Evolutionary conservation across 2,797 vertebrate species (phyloP).

Genomic region (Sitta carolinensis): DNA sequence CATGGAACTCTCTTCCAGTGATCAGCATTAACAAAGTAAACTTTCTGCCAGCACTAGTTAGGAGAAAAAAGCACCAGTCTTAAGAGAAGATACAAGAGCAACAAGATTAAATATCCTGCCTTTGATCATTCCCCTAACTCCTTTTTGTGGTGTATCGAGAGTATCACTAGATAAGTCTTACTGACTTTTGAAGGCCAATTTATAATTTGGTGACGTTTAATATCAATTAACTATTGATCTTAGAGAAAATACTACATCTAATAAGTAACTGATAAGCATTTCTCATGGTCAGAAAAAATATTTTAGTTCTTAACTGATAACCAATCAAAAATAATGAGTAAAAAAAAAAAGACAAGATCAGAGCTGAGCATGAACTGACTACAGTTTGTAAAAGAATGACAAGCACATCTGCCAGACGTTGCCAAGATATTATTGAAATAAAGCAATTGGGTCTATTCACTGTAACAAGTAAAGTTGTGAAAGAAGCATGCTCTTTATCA

Average conservation of each 20-base stretch:
- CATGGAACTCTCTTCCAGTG: neutral
- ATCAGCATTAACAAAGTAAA: neutral
- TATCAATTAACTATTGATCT: neutral
- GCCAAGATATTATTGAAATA: neutral
- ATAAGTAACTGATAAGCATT: neutral
- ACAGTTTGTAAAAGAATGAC: neutral
- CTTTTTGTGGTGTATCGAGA: neutral
- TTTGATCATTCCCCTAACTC: neutral
- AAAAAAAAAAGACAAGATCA: neutral
- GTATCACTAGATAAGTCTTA: neutral
- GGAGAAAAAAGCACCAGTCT: neutral
- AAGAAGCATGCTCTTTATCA: neutral
- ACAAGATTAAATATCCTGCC: neutral
- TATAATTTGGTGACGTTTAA: neutral
- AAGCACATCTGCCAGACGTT: neutral
- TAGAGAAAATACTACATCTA: neutral
- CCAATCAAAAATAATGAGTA: neutral
- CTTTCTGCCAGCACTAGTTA: neutral
- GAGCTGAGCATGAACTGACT: neutral
- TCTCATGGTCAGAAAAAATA: neutral
- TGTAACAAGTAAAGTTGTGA: neutral
- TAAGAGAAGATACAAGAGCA: neutral
- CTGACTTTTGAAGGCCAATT: neutral
- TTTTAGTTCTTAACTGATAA: neutral
- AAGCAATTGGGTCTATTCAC: neutral